Percentiles rank a stretch among this genome's conserved stretches.
Conservation (phyloP, 2,888 invertebrate species). For the Mamestra brassicae region DNA sequence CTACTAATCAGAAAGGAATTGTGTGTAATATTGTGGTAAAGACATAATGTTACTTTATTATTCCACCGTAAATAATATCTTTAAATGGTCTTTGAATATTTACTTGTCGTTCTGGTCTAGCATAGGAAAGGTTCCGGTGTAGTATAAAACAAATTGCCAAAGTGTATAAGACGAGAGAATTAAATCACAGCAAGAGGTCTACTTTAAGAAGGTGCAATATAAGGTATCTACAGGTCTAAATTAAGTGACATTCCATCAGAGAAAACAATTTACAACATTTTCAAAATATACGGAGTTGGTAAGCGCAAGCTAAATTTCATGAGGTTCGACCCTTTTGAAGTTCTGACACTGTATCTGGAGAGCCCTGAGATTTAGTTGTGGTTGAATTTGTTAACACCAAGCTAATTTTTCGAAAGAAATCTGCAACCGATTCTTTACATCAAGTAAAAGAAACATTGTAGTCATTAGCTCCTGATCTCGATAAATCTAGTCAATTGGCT, state of each 20-base stretch:
- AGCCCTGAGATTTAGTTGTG: too few relatives aligned
- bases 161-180: too few relatives aligned
- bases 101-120: conserved; percentile 9
- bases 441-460: neutral
- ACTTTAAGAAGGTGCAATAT: too few relatives aligned
- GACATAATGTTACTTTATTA: conserved; percentile 31
- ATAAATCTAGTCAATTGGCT: conserved; percentile 7
- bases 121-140: neutral
- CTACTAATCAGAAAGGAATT: conserved; percentile 40
- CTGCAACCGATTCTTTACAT: neutral
- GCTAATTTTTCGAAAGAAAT: neutral
- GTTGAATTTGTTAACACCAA: too few relatives aligned
- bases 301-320: too few relatives aligned
- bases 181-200: too few relatives aligned
- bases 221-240: too few relatives aligned
- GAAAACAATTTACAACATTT: too few relatives aligned
- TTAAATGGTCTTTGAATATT: conserved; percentile 20
- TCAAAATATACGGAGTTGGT: too few relatives aligned
- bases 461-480: neutral
- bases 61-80: conserved; percentile 20
- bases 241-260: too few relatives aligned
- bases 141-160: neutral
- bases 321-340: too few relatives aligned
- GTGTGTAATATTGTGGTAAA: conserved; percentile 26
- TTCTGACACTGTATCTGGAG: too few relatives aligned